Conservation (phyloP, 2,888 invertebrate genomes). For the Cataglyphis rosenhaueri region DNA sequence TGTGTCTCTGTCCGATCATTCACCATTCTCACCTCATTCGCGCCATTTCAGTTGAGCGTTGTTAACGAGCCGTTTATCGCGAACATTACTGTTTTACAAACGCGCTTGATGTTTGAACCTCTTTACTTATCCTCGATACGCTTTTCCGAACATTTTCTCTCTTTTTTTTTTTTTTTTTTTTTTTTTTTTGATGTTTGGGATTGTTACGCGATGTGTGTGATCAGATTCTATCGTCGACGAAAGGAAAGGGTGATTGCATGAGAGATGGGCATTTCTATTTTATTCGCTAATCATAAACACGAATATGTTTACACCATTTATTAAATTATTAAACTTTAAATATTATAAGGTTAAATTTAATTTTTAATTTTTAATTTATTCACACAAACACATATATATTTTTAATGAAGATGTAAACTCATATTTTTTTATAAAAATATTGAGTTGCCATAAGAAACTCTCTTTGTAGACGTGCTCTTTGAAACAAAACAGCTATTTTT, state of each 20-base stretch:
- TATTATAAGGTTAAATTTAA: not conserved
- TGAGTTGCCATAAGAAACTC: not conserved
- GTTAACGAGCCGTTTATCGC: constrained; percentile 40
- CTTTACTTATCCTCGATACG: constrained; percentile 13
- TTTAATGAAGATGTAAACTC: not conserved
- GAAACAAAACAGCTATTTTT: not conserved
- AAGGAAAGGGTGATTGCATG: not conserved
- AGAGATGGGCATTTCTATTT: not conserved
- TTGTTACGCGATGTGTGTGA: not conserved
- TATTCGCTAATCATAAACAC: not conserved
- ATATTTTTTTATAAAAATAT: constrained; percentile 1
- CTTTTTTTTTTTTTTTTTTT: constrained; percentile 3
- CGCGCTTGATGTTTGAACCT: constrained; percentile 13
- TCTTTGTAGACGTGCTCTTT: not conserved
- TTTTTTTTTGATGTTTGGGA: not conserved
- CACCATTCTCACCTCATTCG: constrained; percentile 29
- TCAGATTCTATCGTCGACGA: not conserved
- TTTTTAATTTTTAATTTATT: not conserved
- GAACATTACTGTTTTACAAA: constrained; percentile 43
- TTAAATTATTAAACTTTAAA: not conserved
- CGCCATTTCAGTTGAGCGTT: constrained; percentile 31
- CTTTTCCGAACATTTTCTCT: not conserved
- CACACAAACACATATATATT: not conserved
- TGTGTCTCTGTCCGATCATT: constrained; percentile 3
- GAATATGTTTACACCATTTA: not conserved